phyloP scores from a whole-genome alignment of 2,888 invertebrate genomes.

The Teleiodes luculella region DNA sequence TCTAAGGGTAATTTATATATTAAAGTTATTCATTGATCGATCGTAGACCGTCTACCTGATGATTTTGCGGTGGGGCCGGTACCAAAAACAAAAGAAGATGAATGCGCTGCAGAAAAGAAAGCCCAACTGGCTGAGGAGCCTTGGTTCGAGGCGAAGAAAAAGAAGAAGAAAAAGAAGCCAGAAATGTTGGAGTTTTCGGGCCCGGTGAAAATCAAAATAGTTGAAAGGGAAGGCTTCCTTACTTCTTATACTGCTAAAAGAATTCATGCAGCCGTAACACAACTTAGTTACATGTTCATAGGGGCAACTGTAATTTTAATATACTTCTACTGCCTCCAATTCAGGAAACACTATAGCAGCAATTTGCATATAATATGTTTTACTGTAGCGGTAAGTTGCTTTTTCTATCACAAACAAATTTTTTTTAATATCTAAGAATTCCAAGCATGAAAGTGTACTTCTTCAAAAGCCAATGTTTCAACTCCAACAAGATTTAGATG shows the following conservation, averaged over 20 bases:
- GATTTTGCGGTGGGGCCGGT: no score
- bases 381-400: background rate
- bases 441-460: no score
- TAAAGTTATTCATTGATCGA: no score
- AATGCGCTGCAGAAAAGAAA: no score
- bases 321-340: background rate
- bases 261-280: background rate
- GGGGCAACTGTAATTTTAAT: background rate
- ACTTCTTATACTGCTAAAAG: background rate
- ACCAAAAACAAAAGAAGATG: no score
- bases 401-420: no score
- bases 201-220: background rate
- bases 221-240: constrained; percentile 3
- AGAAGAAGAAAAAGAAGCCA: constrained; percentile 1
- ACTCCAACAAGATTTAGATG: no score
- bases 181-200: constrained; percentile 3
- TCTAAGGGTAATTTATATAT: no score
- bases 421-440: no score
- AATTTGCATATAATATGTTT: background rate
- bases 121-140: constrained; percentile 17
- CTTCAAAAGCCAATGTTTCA: no score
- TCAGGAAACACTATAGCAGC: background rate
- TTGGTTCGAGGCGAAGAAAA: background rate
- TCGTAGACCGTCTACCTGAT: no score
- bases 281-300: background rate